Percentiles rank a stretch among this genome's conserved stretches.
phyloP scores from a whole-genome alignment of 2,113 vertebrate genomes.

The Nasalis larvatus region DNA sequence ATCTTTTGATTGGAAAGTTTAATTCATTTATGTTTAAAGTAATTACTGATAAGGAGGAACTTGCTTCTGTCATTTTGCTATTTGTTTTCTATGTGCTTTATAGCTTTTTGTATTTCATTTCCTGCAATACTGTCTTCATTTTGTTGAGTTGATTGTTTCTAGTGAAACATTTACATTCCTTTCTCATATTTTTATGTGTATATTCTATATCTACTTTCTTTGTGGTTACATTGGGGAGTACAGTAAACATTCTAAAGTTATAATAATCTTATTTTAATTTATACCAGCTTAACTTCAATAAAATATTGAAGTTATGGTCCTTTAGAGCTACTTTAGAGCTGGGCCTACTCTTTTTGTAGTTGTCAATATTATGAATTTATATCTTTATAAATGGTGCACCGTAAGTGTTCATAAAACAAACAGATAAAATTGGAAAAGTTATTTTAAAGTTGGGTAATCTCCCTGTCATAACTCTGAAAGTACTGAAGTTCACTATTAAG shows the following conservation, averaged over 20 bases:
- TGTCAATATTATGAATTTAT: neutral
- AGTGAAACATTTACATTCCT: neutral
- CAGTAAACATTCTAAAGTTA: neutral
- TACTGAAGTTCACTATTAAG: neutral
- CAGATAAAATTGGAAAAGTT: neutral
- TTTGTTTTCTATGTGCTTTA: neutral
- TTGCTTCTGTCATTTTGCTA: neutral
- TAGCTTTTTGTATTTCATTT: neutral
- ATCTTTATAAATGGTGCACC: neutral
- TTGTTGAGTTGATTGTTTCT: neutral
- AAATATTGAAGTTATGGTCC: neutral
- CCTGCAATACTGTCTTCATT: neutral
- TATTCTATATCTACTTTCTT: neutral
- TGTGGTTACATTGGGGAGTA: neutral
- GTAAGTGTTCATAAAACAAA: neutral
- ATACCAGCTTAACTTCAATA: neutral
- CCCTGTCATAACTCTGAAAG: neutral
- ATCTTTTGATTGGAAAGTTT: neutral
- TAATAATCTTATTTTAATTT: neutral
- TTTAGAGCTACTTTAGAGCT: neutral
- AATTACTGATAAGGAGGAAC: neutral
- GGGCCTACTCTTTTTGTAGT: neutral
- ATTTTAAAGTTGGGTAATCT: neutral
- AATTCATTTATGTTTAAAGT: neutral
- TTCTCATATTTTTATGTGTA: neutral